phyloP scores from a whole-genome alignment of 2,113 vertebrate genomes.

The Calonectris borealis region DNA sequence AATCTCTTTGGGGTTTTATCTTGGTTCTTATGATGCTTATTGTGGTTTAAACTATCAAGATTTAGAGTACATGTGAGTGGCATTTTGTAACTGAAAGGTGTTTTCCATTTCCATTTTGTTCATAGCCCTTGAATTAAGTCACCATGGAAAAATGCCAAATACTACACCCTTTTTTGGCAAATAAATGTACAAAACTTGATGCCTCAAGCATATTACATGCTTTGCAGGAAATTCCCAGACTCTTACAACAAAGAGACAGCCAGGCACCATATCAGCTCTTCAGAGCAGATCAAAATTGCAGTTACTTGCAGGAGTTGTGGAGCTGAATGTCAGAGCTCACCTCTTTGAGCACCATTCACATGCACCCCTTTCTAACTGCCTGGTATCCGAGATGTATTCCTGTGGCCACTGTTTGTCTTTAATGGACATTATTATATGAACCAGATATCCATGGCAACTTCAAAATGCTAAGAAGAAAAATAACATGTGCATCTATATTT shows the following conservation, averaged over 20 bases:
- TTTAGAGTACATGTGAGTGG: neutral
- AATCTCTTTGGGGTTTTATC: neutral
- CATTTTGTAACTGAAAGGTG: slow-evolving; percentile 46
- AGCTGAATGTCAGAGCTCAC: neutral
- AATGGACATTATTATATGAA: neutral
- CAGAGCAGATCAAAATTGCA: slow-evolving; percentile 29
- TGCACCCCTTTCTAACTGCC: neutral
- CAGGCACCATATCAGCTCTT: slow-evolving; percentile 21
- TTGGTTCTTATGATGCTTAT: neutral
- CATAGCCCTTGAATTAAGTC: slow-evolving; percentile 59
- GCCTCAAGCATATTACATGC: slow-evolving; percentile 60
- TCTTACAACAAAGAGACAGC: slow-evolving; percentile 60
- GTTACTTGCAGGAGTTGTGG: slow-evolving; percentile 10
- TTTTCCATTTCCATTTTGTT: slow-evolving; percentile 62
- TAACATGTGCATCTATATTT: neutral
- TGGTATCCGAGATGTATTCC: neutral
- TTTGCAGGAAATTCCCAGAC: slow-evolving; percentile 69
- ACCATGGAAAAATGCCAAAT: slow-evolving; percentile 64
- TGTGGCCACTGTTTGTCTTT: neutral
- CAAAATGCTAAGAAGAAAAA: neutral
- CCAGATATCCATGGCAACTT: neutral
- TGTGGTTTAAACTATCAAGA: slow-evolving; percentile 8
- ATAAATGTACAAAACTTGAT: slow-evolving; percentile 56
- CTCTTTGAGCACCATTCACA: neutral
- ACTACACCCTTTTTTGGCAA: slow-evolving; percentile 58